Percentiles rank a stretch among this genome's conserved stretches.
phyloP scores from a whole-genome alignment of 2,888 invertebrate species.

The Machimus atricapillus region DNA sequence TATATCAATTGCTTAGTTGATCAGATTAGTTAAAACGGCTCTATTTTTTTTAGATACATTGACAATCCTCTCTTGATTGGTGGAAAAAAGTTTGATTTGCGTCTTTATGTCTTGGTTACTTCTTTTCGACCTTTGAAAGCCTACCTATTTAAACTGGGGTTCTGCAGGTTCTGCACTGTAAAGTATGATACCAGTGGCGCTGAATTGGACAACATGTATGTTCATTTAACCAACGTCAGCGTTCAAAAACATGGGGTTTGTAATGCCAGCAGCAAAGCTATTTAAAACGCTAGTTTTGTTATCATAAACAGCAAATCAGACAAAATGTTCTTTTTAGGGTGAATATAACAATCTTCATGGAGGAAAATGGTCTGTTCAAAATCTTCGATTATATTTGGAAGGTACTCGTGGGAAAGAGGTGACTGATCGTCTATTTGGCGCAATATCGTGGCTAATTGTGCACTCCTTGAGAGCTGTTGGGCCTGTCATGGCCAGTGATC shows the following conservation, averaged over 20 bases:
- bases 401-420: slow-evolving; percentile 88
- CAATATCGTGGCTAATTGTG: slow-evolving; percentile 88
- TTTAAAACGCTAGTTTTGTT: too few relatives aligned
- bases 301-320: too few relatives aligned
- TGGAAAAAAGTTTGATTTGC: slow-evolving; percentile 94
- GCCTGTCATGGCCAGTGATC: slow-evolving; percentile 90
- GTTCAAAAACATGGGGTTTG: slow-evolving; percentile 95
- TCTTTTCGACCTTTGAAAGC: slow-evolving; percentile 93
- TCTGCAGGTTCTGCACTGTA: slow-evolving; percentile 95
- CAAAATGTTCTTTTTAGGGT: slow-evolving; percentile 65
- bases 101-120: slow-evolving; percentile 90
- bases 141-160: slow-evolving; percentile 90
- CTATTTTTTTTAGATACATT: slow-evolving; percentile 70
- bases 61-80: slow-evolving; percentile 94
- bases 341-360: slow-evolving; percentile 95
- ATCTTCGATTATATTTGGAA: slow-evolving; percentile 87
- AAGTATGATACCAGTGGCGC: slow-evolving; percentile 91
- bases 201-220: slow-evolving; percentile 90
- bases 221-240: slow-evolving; percentile 95
- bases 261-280: neutral
- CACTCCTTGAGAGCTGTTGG: slow-evolving; percentile 93
- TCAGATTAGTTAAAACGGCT: neutral
- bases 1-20: neutral
- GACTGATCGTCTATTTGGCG: slow-evolving; percentile 86
- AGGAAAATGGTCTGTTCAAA: slow-evolving; percentile 93